Evolutionary conservation across 2,797 vertebrate genomes (phyloP).

Genomic region (Alectoris magna): DNA sequence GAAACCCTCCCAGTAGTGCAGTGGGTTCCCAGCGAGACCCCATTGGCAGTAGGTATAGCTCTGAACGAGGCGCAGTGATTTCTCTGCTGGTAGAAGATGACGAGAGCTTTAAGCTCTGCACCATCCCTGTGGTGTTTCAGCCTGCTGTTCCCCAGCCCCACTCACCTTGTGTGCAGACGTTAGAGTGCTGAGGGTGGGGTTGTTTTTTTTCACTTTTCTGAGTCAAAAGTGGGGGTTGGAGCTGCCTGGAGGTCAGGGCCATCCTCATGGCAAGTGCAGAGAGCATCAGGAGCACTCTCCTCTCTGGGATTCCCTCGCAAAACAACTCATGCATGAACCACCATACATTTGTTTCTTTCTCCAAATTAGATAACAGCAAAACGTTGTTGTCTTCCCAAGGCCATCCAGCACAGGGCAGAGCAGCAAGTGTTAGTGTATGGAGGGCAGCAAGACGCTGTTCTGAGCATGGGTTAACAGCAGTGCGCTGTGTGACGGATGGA

Average conservation of each 20-base stretch:
- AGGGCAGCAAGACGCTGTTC: not conserved
- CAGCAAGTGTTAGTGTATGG: not conserved
- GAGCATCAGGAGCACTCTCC: not conserved
- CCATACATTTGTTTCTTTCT: accelerated
- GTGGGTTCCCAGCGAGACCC: not conserved
- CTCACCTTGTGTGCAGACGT: not conserved
- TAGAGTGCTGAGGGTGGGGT: not conserved
- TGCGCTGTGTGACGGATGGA: not conserved
- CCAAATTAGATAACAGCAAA: not conserved
- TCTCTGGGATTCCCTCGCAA: accelerated
- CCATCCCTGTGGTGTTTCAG: not conserved
- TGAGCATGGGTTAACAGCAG: too few species aligned
- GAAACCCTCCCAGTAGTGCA: not conserved
- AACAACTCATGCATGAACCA: not conserved
- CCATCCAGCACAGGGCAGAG: not conserved
- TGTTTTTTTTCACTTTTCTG: not conserved
- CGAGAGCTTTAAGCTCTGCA: not conserved
- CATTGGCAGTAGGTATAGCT: not conserved
- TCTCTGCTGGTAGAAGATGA: not conserved
- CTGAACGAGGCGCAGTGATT: not conserved
- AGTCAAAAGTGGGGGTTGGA: not conserved
- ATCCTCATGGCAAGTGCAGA: not conserved
- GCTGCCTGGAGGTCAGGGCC: not conserved
- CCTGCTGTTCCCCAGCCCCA: not conserved
- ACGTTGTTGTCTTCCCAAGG: not conserved